A percentile compares a stretch with the other conserved stretches of the same genome.
These are phyloP conservation scores for Podiceps cristatus DNA, from an alignment of 2,113 vertebrate genomes.

Conservation along the genomic window DNA sequence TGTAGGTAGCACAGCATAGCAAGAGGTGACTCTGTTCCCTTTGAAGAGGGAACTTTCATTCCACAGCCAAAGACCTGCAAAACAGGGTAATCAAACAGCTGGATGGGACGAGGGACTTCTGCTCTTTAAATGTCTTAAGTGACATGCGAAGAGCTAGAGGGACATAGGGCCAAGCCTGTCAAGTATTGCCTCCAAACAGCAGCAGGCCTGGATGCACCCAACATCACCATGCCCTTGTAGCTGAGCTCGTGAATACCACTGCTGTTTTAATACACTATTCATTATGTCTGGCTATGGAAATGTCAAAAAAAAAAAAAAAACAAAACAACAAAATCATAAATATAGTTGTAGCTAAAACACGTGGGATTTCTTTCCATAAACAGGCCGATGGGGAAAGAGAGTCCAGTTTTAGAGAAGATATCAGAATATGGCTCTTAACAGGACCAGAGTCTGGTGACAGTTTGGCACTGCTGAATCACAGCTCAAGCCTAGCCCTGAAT, in stretches of 20 bases:
- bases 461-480: conserved; percentile 34
- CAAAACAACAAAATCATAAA: neutral
- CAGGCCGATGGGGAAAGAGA: neutral
- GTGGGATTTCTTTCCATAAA: neutral
- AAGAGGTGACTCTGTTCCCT: neutral
- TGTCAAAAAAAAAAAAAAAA: neutral
- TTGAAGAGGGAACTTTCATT: neutral
- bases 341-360: neutral
- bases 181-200: neutral
- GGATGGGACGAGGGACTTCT: neutral
- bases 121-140: neutral
- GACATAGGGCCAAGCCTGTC: neutral
- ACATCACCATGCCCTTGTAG: neutral
- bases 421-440: neutral
- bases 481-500: conserved; percentile 2
- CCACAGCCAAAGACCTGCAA: neutral
- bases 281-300: neutral
- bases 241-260: neutral
- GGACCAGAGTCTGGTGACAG: neutral
- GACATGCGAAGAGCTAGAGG: neutral
- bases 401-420: neutral
- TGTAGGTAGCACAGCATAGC: neutral
- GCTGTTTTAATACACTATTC: neutral
- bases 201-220: neutral
- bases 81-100: neutral